Conservation (phyloP, 2,888 invertebrate species). For the Cenopis cana region DNA sequence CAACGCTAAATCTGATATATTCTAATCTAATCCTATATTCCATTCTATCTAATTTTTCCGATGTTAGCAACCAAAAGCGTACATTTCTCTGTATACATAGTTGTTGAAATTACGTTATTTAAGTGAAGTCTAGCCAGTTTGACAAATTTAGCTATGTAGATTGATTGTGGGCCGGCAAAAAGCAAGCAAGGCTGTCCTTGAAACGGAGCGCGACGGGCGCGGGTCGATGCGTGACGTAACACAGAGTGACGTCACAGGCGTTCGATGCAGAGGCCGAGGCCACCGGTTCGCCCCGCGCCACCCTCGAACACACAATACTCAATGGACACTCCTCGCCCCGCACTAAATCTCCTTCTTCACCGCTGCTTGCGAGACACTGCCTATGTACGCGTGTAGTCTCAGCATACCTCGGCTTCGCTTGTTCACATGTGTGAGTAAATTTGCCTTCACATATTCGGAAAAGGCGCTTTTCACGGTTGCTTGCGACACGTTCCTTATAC, state of each 20-base stretch:
- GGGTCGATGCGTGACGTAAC: conserved; percentile 81
- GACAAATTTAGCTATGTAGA: conserved; percentile 43
- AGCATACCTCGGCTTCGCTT: background rate
- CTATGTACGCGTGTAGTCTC: background rate
- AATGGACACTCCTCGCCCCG: conserved; percentile 26
- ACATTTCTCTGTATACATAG: too few species aligned
- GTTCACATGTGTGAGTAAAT: background rate
- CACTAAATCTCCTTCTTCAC: background rate
- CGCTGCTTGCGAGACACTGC: background rate
- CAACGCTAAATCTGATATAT: too few species aligned
- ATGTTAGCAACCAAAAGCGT: too few species aligned
- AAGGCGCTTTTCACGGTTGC: background rate
- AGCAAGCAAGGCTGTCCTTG: conserved; percentile 82
- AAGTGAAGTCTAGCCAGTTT: conserved; percentile 22
- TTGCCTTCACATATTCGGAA: background rate
- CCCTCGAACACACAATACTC: conserved; percentile 50
- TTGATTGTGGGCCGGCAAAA: conserved; percentile 58
- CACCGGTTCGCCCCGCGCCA: conserved; percentile 59
- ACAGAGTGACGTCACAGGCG: conserved; percentile 76
- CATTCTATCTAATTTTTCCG: too few species aligned
- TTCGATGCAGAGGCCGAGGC: conserved; percentile 70
- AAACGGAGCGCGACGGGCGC: conserved; percentile 59
- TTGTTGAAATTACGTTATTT: conserved; percentile 14
- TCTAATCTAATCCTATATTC: too few species aligned
- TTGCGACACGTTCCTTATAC: conserved; percentile 17